Evolutionary conservation across 2,888 invertebrate species (phyloP).

Genomic region (Apodemia duryi): DNA sequence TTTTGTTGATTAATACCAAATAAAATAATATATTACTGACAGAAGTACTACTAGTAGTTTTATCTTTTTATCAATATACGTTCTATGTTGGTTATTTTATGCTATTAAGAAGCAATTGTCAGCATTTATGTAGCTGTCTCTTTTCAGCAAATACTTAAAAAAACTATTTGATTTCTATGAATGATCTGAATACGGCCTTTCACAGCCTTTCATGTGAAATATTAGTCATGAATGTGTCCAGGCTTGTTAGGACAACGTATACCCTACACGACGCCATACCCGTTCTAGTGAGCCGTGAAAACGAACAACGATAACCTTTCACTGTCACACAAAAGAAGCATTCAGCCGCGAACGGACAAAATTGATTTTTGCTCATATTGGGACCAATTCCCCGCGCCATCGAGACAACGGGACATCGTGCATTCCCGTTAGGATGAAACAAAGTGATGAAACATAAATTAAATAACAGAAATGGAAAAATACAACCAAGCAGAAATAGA

Average conservation of each 20-base stretch:
- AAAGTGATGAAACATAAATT: slow-evolving; percentile 14
- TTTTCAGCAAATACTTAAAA: not conserved
- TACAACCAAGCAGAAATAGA: slow-evolving; percentile 13
- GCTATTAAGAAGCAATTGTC: too few species aligned
- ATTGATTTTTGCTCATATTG: slow-evolving; percentile 69
- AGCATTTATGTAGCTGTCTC: slow-evolving; percentile 21
- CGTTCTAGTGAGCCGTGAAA: slow-evolving; percentile 63
- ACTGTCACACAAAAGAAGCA: slow-evolving; percentile 64
- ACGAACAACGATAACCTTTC: slow-evolving; percentile 72
- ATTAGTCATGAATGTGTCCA: slow-evolving; percentile 27
- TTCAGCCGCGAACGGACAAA: slow-evolving; percentile 62
- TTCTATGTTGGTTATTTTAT: too few species aligned
- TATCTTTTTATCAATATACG: too few species aligned
- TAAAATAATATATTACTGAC: too few species aligned
- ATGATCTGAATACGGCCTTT: not conserved
- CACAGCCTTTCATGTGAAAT: slow-evolving; percentile 16
- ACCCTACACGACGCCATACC: slow-evolving; percentile 35
- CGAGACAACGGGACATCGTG: slow-evolving; percentile 22
- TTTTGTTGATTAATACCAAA: too few species aligned
- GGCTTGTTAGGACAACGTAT: slow-evolving; percentile 57
- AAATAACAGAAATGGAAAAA: slow-evolving; percentile 8
- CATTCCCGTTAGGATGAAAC: slow-evolving; percentile 9
- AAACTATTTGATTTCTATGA: not conserved
- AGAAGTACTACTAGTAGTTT: too few species aligned
- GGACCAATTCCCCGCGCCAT: slow-evolving; percentile 26